A percentile compares a stretch with the other conserved stretches of the same genome.
Conservation (phyloP, 2,113 vertebrate genomes). For the Cyprinodon brontotheroides region DNA sequence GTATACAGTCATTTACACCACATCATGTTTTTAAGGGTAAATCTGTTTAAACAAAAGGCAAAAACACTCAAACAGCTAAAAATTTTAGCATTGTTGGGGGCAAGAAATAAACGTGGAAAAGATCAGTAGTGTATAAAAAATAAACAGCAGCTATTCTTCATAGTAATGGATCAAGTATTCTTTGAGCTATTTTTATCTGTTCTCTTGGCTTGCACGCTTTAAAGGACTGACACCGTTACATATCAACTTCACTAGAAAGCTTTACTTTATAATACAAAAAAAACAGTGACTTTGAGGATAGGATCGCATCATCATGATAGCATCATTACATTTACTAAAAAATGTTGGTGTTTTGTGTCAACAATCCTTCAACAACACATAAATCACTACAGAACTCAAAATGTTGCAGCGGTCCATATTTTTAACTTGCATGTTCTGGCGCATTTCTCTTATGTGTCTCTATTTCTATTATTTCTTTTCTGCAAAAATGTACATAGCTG, state of each 20-base stretch:
- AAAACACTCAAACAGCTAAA: conserved; percentile 1
- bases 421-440: too few species aligned
- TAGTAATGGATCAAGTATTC: conserved; percentile 51
- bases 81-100: neutral
- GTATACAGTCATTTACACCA: conserved; percentile 14
- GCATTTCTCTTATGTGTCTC: too few species aligned
- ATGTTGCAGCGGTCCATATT: too few species aligned
- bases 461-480: too few species aligned
- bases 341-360: too few species aligned
- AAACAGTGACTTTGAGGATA: conserved; percentile 11
- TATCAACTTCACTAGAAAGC: conserved; percentile 37
- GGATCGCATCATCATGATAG: neutral
- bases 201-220: conserved; percentile 37
- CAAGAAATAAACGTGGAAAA: conserved; percentile 6
- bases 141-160: conserved; percentile 24
- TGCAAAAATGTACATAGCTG: too few species aligned
- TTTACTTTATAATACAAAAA: conserved; percentile 38
- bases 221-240: conserved; percentile 59
- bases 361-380: too few species aligned
- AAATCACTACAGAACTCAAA: too few species aligned
- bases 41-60: conserved; percentile 6
- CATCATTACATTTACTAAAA: too few species aligned
- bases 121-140: conserved; percentile 6
- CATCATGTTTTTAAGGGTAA: neutral
- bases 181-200: conserved; percentile 61